Percentiles rank a stretch among this genome's conserved stretches.
Evolutionary conservation across 2,797 vertebrate species (phyloP).

Genomic region (Allobates femoralis): DNA sequence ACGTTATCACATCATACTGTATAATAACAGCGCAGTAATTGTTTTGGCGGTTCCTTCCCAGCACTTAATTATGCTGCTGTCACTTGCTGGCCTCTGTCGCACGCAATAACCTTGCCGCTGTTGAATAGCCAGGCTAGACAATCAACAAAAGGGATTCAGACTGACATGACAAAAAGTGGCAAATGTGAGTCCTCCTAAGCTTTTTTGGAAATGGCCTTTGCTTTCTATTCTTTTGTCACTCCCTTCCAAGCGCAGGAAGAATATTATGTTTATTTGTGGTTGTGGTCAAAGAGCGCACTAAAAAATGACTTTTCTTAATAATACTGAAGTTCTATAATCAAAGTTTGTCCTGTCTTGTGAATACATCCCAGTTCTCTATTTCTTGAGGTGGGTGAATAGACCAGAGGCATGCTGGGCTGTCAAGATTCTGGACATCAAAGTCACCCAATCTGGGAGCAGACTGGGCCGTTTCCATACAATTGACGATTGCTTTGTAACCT

Average conservation of each 20-base stretch:
- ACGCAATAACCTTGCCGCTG: slow-evolving; percentile 58
- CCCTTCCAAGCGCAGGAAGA: background rate
- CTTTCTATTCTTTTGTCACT: background rate
- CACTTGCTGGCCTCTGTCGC: slow-evolving; percentile 55
- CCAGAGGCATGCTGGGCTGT: too few relatives aligned
- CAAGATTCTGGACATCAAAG: too few relatives aligned
- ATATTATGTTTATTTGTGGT: background rate
- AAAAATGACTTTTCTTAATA: background rate
- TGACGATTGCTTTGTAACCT: too few relatives aligned
- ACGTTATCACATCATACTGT: slow-evolving; percentile 61
- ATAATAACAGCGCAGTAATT: slow-evolving; percentile 62
- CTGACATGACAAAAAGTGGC: slow-evolving; percentile 36
- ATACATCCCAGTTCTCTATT: background rate
- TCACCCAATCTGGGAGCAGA: too few relatives aligned
- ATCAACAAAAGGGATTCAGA: slow-evolving; percentile 44
- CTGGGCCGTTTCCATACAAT: too few relatives aligned
- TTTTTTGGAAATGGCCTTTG: slow-evolving; percentile 15
- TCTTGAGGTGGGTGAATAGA: too few relatives aligned
- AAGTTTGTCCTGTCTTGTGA: background rate
- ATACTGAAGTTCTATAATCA: background rate
- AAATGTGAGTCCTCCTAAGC: slow-evolving; percentile 30
- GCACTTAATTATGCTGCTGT: slow-evolving; percentile 61
- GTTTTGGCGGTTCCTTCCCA: slow-evolving; percentile 60
- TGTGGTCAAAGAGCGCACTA: background rate
- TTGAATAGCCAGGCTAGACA: slow-evolving; percentile 25